phyloP scores from a whole-genome alignment of 2,888 invertebrate species.

The Mythimna pallens region DNA sequence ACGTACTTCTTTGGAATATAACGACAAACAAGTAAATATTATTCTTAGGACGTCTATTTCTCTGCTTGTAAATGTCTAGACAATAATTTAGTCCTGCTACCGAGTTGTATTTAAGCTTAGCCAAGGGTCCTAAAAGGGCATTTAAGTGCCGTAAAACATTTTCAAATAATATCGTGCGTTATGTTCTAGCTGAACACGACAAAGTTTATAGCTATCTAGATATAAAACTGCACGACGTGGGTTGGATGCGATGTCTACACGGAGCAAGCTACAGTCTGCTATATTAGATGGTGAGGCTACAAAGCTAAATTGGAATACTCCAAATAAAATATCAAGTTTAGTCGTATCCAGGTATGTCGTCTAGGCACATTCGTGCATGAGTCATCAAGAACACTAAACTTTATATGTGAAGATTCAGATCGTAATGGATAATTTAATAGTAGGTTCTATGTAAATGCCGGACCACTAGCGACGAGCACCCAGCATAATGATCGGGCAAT shows the following conservation, averaged over 20 bases:
- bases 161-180: conserved; percentile 53
- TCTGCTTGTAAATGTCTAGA: conserved; percentile 22
- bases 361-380: conserved; percentile 42
- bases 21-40: not conserved
- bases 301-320: conserved; percentile 33
- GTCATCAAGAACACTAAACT: conserved; percentile 62
- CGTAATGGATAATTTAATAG: conserved; percentile 70
- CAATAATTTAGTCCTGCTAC: conserved; percentile 38
- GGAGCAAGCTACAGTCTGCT: conserved; percentile 20
- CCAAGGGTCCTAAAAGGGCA: conserved; percentile 20
- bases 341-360: conserved; percentile 31
- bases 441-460: conserved; percentile 74
- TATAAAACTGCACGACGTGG: conserved; percentile 59
- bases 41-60: conserved; percentile 6
- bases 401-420: conserved; percentile 67
- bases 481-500: conserved; percentile 73
- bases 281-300: conserved; percentile 30
- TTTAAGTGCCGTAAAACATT: conserved; percentile 54
- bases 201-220: conserved; percentile 57
- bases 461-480: conserved; percentile 66
- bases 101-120: conserved; percentile 10
- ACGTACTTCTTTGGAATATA: not conserved
- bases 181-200: conserved; percentile 49
- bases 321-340: conserved; percentile 60
- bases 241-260: conserved; percentile 46